These are phyloP conservation scores for Catharus fuscescens DNA, from an alignment of 2,113 vertebrate genomes.

Conservation along the genomic window DNA sequence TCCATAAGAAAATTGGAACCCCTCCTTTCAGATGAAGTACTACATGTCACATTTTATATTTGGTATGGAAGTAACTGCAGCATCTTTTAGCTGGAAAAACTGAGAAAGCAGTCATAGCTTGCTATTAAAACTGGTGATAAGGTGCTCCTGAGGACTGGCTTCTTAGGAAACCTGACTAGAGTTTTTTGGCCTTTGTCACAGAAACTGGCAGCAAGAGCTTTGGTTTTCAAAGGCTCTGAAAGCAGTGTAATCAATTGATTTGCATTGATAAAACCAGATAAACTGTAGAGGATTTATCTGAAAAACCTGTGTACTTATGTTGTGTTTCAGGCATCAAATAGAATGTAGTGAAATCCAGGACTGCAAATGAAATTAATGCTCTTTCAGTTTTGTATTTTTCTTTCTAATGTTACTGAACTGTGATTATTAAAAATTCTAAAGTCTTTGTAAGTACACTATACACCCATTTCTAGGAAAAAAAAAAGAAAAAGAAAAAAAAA, in stretches of 20 bases:
- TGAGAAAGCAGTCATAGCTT: not conserved
- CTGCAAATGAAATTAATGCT: not conserved
- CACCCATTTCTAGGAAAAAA: fast-evolving
- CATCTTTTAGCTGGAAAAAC: not conserved
- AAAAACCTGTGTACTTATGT: not conserved
- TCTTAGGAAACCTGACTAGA: not conserved
- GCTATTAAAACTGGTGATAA: not conserved
- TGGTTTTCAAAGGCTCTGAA: not conserved
- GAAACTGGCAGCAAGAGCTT: not conserved
- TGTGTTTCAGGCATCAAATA: not conserved
- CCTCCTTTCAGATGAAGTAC: not conserved
- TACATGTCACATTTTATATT: not conserved
- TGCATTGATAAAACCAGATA: not conserved
- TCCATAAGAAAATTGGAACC: not conserved
- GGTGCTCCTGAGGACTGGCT: not conserved
- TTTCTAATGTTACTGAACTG: not conserved
- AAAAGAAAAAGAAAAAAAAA: not conserved
- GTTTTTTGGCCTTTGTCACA: not conserved
- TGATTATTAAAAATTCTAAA: not conserved
- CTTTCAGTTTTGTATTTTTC: not conserved
- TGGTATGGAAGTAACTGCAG: not conserved
- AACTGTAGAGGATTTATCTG: not conserved
- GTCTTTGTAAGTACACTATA: not conserved
- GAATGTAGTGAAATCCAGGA: not conserved
- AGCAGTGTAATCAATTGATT: not conserved